phyloP scores from a whole-genome alignment of 2,797 vertebrate species.

The Benthosema pterotum region DNA sequence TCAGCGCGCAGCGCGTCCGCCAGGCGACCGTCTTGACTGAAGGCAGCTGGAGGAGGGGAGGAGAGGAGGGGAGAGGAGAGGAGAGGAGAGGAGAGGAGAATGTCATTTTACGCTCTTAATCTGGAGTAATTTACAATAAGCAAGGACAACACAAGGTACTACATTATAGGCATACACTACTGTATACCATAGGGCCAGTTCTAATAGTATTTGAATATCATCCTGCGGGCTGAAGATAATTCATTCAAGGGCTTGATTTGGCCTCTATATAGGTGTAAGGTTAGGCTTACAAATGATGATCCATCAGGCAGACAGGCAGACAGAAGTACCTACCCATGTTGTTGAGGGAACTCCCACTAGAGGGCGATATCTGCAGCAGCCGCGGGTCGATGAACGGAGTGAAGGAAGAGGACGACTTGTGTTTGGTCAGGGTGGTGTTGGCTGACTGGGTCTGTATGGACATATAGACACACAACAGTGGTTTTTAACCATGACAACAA shows the following conservation, averaged over 20 bases:
- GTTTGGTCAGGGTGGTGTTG: slow-evolving; percentile 96
- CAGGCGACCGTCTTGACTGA: slow-evolving; percentile 86
- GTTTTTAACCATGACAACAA: too few species aligned
- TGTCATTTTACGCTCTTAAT: too few species aligned
- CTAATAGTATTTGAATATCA: too few species aligned
- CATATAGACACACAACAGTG: slow-evolving; percentile 12
- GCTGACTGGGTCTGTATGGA: slow-evolving; percentile 90
- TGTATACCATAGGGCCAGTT: too few species aligned
- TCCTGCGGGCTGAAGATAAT: too few species aligned
- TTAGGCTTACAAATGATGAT: neutral
- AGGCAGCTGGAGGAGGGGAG: slow-evolving; percentile 60
- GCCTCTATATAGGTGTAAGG: too few species aligned
- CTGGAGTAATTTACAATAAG: neutral
- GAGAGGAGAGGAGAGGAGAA: neutral
- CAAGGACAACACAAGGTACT: neutral
- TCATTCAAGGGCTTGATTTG: too few species aligned
- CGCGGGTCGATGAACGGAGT: slow-evolving; percentile 96
- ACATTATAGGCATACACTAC: too few species aligned
- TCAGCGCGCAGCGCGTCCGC: slow-evolving; percentile 86
- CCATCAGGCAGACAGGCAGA: neutral
- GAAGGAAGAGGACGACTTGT: slow-evolving; percentile 98
- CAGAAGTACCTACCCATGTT: slow-evolving; percentile 86
- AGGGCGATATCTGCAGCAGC: slow-evolving; percentile 96
- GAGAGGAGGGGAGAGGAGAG: neutral
- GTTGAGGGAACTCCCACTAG: slow-evolving; percentile 92